These are phyloP conservation scores for Eueides isabella DNA, from an alignment of 1,140 invertebrate genomes.

Conservation along the genomic window DNA sequence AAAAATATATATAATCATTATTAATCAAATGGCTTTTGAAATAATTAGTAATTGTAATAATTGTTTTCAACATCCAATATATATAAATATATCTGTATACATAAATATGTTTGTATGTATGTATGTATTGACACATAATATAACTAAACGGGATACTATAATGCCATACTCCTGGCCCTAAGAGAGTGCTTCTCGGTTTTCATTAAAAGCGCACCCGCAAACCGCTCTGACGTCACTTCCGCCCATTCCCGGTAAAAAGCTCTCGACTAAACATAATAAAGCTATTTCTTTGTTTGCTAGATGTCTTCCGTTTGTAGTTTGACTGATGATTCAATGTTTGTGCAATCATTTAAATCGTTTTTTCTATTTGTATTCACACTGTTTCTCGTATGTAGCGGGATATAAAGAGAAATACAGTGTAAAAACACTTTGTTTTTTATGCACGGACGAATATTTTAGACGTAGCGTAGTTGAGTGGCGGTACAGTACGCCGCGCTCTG, in stretches of 20 bases:
- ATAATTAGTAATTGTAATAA: no score
- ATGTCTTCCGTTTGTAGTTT: background rate
- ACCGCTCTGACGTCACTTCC: constrained; percentile 49
- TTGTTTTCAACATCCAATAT: no score
- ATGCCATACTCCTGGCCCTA: constrained; percentile 19
- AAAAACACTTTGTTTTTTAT: no score
- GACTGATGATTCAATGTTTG: background rate
- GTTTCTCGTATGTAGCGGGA: no score
- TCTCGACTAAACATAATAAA: constrained; percentile 35
- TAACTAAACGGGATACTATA: background rate
- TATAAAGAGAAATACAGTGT: no score
- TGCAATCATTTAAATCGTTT: background rate
- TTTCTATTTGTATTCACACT: no score
- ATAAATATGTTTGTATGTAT: background rate
- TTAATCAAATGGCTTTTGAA: no score
- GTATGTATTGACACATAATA: background rate
- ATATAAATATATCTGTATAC: background rate
- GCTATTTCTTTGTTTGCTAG: constrained; percentile 26
- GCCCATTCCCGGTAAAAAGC: constrained; percentile 43
- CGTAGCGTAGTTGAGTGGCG: no score
- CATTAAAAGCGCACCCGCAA: constrained; percentile 54
- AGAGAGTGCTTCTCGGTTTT: constrained; percentile 55
- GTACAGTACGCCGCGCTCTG: no score
- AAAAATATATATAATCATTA: no score
- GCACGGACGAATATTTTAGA: no score